These are phyloP conservation scores for Labeo catla DNA, from an alignment of 2,113 vertebrate species.

Conservation along the genomic window DNA sequence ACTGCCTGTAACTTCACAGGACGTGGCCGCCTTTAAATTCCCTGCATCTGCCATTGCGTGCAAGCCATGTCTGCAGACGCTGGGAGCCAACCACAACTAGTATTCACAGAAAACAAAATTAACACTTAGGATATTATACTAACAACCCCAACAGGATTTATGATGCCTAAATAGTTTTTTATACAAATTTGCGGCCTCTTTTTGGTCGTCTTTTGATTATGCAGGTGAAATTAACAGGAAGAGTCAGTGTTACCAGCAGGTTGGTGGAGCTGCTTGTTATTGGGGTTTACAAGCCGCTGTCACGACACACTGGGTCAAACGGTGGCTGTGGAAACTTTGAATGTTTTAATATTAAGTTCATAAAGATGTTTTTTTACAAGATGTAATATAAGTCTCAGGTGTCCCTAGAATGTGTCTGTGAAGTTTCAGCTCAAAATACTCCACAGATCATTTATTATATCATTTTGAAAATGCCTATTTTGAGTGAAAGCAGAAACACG, in stretches of 20 bases:
- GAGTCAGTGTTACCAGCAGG: conserved; percentile 60
- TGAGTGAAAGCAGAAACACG: too few relatives aligned
- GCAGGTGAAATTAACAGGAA: conserved; percentile 73
- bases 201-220: conserved; percentile 66
- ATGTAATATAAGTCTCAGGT: too few relatives aligned
- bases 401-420: too few relatives aligned
- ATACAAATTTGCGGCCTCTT: conserved; percentile 67
- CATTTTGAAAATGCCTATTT: too few relatives aligned
- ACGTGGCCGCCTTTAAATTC: conserved; percentile 55
- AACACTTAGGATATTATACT: conserved; percentile 72
- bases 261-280: conserved; percentile 34
- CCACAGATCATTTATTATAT: too few relatives aligned
- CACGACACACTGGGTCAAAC: conserved; percentile 62
- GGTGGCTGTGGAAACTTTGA: background rate
- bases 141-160: conserved; percentile 67
- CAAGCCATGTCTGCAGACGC: conserved; percentile 60
- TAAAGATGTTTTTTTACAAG: too few relatives aligned
- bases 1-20: conserved; percentile 38
- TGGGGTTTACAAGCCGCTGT: conserved; percentile 65
- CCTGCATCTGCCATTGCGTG: conserved; percentile 58
- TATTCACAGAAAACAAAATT: conserved; percentile 68
- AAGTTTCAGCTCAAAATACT: too few relatives aligned
- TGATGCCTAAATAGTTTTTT: conserved; percentile 65
- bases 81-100: conserved; percentile 70
- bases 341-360: background rate